phyloP scores from a whole-genome alignment of 2,797 vertebrate genomes.

The Crenichthys baileyi region DNA sequence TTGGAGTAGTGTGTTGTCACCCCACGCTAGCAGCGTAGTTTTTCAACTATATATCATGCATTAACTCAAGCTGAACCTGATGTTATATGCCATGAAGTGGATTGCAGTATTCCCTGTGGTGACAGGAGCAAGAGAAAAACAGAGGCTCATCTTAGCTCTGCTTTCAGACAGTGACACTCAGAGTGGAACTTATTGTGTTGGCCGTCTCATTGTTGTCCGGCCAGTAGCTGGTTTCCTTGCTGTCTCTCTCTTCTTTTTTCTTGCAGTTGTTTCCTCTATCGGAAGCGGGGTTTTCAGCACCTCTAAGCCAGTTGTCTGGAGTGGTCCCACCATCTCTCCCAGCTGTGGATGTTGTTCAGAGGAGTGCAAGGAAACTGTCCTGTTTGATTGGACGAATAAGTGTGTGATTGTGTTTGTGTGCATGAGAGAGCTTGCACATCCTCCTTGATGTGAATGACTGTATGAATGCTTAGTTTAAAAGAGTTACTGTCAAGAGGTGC shows the following conservation, averaged over 20 bases:
- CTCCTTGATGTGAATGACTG: slow-evolving; percentile 30
- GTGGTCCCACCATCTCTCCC: slow-evolving; percentile 58
- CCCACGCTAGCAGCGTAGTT: slow-evolving; percentile 11
- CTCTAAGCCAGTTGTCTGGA: slow-evolving; percentile 62
- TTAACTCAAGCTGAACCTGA: slow-evolving; percentile 46
- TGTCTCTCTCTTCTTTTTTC: slow-evolving; percentile 69
- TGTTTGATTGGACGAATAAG: slow-evolving; percentile 51
- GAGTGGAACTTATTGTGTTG: slow-evolving; percentile 20
- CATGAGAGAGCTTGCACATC: slow-evolving; percentile 6
- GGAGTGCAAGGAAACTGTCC: slow-evolving; percentile 74
- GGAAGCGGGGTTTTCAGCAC: slow-evolving; percentile 73
- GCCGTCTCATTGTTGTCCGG: slow-evolving; percentile 69
- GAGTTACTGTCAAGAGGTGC: slow-evolving; percentile 69
- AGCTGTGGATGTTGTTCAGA: slow-evolving; percentile 68
- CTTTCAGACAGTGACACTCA: slow-evolving; percentile 21
- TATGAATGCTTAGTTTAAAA: slow-evolving; percentile 52
- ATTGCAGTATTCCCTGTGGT: slow-evolving; percentile 46
- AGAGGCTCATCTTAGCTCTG: slow-evolving; percentile 21
- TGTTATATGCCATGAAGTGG: slow-evolving; percentile 53
- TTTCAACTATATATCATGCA: slow-evolving; percentile 22
- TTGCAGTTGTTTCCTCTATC: slow-evolving; percentile 82
- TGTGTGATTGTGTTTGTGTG: slow-evolving; percentile 25
- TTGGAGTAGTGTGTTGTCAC: slow-evolving; percentile 16
- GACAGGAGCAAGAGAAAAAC: slow-evolving; percentile 34
- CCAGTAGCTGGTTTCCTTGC: slow-evolving; percentile 72